These are phyloP conservation scores for Tonatia bakeri DNA, from an alignment of 2,113 vertebrate genomes.

Conservation along the genomic window DNA sequence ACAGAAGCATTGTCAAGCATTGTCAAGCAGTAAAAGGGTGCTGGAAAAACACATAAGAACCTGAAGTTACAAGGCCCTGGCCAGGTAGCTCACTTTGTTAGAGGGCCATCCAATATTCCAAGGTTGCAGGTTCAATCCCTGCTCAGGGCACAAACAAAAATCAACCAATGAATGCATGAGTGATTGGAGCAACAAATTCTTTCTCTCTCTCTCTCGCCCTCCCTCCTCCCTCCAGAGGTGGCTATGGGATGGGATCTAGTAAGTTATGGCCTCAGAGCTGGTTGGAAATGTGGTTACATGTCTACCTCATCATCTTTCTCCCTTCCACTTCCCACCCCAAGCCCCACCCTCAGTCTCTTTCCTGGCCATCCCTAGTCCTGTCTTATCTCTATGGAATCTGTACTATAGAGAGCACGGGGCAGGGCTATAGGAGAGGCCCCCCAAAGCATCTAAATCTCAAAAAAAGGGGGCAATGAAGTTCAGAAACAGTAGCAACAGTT, in stretches of 20 bases:
- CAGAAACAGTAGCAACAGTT: background rate
- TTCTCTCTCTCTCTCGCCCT: no score
- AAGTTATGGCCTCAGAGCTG: background rate
- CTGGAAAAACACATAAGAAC: background rate
- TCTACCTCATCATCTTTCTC: background rate
- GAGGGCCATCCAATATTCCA: no score
- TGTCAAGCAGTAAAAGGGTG: background rate
- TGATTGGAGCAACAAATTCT: no score
- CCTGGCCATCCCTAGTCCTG: background rate
- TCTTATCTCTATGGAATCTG: background rate
- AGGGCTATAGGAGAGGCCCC: background rate
- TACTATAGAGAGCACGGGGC: background rate
- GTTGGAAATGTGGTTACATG: background rate
- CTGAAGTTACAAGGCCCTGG: background rate
- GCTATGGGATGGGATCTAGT: background rate
- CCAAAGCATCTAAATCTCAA: background rate
- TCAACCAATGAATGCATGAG: no score
- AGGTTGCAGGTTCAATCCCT: no score
- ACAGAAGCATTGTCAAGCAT: background rate
- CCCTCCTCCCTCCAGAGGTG: no score
- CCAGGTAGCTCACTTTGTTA: no score
- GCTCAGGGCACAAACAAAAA: no score
- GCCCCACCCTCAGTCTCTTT: background rate
- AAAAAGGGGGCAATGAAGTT: background rate
- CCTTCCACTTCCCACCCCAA: background rate